Evolutionary conservation across 2,888 invertebrate genomes (phyloP), one percentile per base, ranked within the genome.

Genomic region (Lymantria dispar): DNA sequence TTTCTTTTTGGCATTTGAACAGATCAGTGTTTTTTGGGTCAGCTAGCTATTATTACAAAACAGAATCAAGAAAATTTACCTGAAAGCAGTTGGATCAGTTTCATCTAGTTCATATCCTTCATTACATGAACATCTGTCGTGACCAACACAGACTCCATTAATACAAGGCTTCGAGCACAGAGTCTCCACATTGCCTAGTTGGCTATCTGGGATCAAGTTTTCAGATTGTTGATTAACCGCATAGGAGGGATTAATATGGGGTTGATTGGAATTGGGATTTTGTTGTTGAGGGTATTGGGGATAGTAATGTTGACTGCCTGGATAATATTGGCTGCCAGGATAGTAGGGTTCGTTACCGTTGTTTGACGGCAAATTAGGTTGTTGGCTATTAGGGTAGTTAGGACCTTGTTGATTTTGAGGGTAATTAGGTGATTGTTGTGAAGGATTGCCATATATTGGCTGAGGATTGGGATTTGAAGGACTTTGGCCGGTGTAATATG

Each of bases 71-170:
- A 22, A 41, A 8, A 42, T 42, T 51, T 71, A 87, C 88, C 75
- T 83, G 15, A 68, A 70, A 31, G 73, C 78, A 11, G 74, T 65
- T 7, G 74, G 64, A 48, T 91, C 84, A 0, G 68, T 64, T n/a
- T 57, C 79, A 57, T 93, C 92, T 31, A 69, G 52, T 0, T 83
- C 59, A 51, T 92, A 94, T 38, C 94, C 94, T 10, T 80, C 54
- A 50, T 92, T 89, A 58, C 94, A 94, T 8, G 85, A 83, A 73
- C 96, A 96, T 36, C 60, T 72, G 53, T 86, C 81, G 0, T 70
- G 69, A 47, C 70, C 81, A 8, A 92, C 91, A 72, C 96, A 96
- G 30, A 92, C 84, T 13, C 95, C 95, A 64, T 96, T 95, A 47
- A 94, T 75, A 62, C 96, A 96, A 8, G 93, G 93, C 22, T 89